These are phyloP conservation scores for Metopolophium dirhodum DNA, from an alignment of 1,140 invertebrate genomes.

Conservation along the genomic window DNA sequence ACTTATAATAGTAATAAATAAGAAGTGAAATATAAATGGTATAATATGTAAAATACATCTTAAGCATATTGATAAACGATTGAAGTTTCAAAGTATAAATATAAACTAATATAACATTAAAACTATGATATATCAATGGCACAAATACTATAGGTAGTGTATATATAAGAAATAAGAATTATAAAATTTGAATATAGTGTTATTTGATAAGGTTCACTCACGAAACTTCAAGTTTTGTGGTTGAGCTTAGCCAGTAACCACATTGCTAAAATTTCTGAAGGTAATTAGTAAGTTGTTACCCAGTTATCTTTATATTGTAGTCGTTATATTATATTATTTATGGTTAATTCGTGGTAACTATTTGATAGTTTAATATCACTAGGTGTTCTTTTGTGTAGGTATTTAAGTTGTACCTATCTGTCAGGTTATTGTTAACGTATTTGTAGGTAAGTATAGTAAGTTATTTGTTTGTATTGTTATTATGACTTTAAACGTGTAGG, in stretches of 20 bases:
- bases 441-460: not conserved
- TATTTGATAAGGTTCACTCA: not conserved
- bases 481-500: not conserved
- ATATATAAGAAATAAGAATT: too few species aligned
- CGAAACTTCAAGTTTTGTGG: not conserved
- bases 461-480: not conserved
- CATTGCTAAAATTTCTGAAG: not conserved
- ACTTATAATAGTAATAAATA: not conserved
- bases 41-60: not conserved
- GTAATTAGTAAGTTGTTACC: too few species aligned
- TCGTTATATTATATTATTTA: not conserved
- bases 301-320: not conserved
- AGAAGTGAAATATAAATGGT: not conserved
- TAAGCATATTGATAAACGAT: not conserved
- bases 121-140: not conserved
- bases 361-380: not conserved
- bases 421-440: not conserved
- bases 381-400: not conserved
- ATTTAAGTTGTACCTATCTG: not conserved
- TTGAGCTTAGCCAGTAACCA: not conserved
- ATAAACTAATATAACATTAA: not conserved
- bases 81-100: not conserved
- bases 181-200: not conserved
- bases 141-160: not conserved
- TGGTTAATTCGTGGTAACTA: not conserved